Evolutionary conservation across 1,140 invertebrate genomes (phyloP).

Genomic region (Luehdorfia chinensis): DNA sequence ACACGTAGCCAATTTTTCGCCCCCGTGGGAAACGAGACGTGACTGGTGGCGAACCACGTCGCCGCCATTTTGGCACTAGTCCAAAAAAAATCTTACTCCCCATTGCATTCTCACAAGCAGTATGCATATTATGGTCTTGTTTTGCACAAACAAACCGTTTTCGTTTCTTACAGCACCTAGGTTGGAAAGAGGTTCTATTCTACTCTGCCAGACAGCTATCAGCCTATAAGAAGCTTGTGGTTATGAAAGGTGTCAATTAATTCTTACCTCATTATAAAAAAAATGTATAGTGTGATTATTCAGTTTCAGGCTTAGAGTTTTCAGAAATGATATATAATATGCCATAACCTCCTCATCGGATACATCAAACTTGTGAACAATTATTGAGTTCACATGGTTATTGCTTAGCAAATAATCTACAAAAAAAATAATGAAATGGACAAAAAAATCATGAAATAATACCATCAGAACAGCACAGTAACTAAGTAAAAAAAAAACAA

Average conservation of each 20-base stretch:
- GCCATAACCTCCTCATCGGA: constrained; percentile 99
- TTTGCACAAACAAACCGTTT: background rate
- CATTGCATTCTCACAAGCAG: too few relatives aligned
- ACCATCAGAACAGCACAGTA: background rate
- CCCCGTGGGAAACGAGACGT: too few relatives aligned
- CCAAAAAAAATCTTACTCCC: too few relatives aligned
- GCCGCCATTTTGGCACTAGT: too few relatives aligned
- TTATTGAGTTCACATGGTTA: constrained; percentile 99
- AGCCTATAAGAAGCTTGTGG: too few relatives aligned
- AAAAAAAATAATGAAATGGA: constrained; percentile 41
- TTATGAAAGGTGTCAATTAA: constrained; percentile 5
- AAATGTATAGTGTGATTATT: constrained; percentile 99
- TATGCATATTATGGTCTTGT: too few relatives aligned
- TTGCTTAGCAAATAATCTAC: constrained; percentile 99
- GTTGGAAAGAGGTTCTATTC: too few relatives aligned
- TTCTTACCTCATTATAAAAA: constrained; percentile 98
- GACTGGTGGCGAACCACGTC: too few relatives aligned
- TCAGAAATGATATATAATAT: constrained; percentile 99
- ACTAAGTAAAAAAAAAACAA: too few relatives aligned
- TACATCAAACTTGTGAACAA: constrained; percentile 99
- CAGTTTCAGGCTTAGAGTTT: constrained; percentile 98
- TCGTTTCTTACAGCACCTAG: too few relatives aligned
- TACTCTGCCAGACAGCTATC: background rate
- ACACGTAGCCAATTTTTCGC: too few relatives aligned
- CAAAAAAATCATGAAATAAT: background rate